Base-by-base conservation (phyloP, 2,113 vertebrate genomes). In the Ifrita kowaldi region DNA sequence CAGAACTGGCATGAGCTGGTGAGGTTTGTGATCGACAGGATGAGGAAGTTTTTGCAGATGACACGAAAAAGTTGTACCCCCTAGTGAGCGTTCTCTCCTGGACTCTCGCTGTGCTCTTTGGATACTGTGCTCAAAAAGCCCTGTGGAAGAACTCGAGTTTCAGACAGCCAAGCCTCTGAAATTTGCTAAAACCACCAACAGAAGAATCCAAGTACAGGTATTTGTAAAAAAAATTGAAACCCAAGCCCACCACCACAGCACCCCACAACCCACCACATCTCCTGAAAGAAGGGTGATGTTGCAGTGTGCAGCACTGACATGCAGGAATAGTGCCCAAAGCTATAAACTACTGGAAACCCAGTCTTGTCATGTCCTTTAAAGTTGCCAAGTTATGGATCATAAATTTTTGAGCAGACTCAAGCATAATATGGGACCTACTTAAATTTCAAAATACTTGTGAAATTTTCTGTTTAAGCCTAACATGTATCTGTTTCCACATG, bases 71-170 rank as follows among this genome's bases (percentile, higher is more conserved):
- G 33, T 69, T 46, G 23, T 1, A 7, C 14, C 74, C 28, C 20
- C 20, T 9, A 33, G 26, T 2, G 21, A 37, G 27, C 30, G 27
- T 27, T 53, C 11, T 55, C 20, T 11, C 22, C 69, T 23, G 19
- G 35, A 50, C 1, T 4, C n/a, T 3, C 39, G 20, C 46, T 30
- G 3, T 13, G 18, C 41, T 55, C 30, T 59, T 49, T 50, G 39
- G 52, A 57, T 57, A 17, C 16, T 24, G 9, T 23, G 46, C 17
- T 87, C 5, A 20, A 46, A 70, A 79, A 67, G 4, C 3, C 16
- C 32, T 5, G 11, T 11, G n/a, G 16, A 50, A 46, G 22, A 63
- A 22, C 10, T 62, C 0, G 0, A 62, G 5, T 15, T 33, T 46
- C 50, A 50, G 53, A 11, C 1, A 0, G 49, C 4, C 49, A 75